Conservation (phyloP, 2,113 vertebrate species). For the Pelecanus crispus region DNA sequence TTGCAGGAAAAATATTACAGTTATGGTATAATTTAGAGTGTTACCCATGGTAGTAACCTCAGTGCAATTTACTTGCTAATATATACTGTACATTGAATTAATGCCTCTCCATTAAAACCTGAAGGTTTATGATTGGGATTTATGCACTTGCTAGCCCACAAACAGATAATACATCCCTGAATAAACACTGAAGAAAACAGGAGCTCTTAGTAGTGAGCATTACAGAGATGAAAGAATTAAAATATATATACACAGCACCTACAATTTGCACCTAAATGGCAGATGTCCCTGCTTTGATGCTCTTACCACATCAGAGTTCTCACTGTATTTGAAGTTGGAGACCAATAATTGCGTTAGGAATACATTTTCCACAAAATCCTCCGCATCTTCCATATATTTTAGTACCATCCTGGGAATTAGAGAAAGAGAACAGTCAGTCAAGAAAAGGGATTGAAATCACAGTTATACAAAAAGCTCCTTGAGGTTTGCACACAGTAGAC, state of each 20-base stretch:
- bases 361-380: slow-evolving; percentile 95
- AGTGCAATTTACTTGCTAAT: neutral
- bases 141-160: neutral
- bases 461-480: neutral
- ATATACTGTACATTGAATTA: neutral
- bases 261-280: neutral
- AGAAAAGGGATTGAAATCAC: neutral
- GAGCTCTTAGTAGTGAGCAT: neutral
- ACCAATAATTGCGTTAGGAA: slow-evolving; percentile 81
- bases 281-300: neutral
- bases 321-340: slow-evolving; percentile 84
- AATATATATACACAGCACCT: slow-evolving; percentile 39
- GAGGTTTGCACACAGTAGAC: neutral
- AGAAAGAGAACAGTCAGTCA: neutral
- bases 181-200: neutral
- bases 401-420: slow-evolving; percentile 82
- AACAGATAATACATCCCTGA: neutral
- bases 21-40: neutral
- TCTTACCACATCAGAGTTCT: neutral
- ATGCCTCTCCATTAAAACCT: neutral
- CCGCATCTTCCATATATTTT: slow-evolving; percentile 94
- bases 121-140: neutral
- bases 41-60: neutral
- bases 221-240: neutral
- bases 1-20: neutral